Evolutionary conservation across 2,888 invertebrate species (phyloP), one percentile per base, ranked within the genome.

Genomic region (Coremacera marginata): DNA sequence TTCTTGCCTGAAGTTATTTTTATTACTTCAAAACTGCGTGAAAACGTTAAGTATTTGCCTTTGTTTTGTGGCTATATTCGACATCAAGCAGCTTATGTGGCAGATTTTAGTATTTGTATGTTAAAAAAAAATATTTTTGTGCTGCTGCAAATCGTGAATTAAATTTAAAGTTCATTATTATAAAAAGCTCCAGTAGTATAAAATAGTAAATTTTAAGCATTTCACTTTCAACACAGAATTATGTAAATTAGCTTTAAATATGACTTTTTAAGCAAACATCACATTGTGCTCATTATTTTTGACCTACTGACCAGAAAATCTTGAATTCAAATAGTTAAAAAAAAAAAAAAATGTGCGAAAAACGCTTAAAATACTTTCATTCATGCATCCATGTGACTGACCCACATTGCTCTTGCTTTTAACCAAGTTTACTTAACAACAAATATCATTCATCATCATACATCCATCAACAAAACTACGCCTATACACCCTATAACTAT

Each of bases 361-460:
- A 57, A 19, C 57, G 9, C 57, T 57, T 22, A 16, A 27, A 60
- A 60, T 27, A 60, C 60, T 44, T 44, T 44, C 2, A 44, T 44
- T 11, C 44, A 60, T 22, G 25, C 25, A 25, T 22, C 16, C 34
- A 37, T 65, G 19, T 16, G 34, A 34, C 19, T 37, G 67, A 67
- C 67, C 67, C 37, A 67, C 67, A 11, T 67, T 65, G 65, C 11
- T 9, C 11, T 9, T 25, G 65, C 65, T 16, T 19, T 44, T 65
- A 5, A 37, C 19, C 67, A 22, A 67, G 34, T 37, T 37, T 67
- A 14, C 37, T 37, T 37, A 31, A 31, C 34, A 31, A 19, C 65
- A 22, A n/a, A 22, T 22, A 55, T 55, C 57, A 25, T 60, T 27
- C 27, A 44, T 44, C 14, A 37, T 8, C 37, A 4, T 5, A 8